Evolutionary conservation across 1,140 invertebrate genomes (phyloP).

Genomic region (Zaprionus vittiger): DNA sequence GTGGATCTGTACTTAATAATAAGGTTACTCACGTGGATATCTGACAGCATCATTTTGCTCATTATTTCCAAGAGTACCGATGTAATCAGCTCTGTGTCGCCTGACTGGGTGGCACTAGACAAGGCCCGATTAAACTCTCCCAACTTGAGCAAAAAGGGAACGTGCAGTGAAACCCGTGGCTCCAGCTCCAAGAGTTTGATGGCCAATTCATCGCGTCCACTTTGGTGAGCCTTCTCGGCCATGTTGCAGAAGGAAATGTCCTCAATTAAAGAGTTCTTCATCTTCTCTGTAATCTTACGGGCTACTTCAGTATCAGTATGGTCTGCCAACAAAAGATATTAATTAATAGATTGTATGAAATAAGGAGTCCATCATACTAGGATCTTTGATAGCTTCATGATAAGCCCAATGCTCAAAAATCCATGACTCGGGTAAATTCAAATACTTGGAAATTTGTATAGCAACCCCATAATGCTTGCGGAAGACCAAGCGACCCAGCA

Average conservation of each 20-base stretch:
- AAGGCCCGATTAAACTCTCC: conserved; percentile 92
- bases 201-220: conserved; percentile 93
- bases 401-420: conserved; percentile 98
- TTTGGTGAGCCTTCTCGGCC: conserved; percentile 94
- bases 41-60: conserved; percentile 76
- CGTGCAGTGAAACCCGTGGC: conserved; percentile 93
- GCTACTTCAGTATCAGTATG: conserved; percentile 94
- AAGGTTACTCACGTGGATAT: conserved; percentile 62
- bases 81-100: conserved; percentile 96
- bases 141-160: conserved; percentile 93
- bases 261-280: conserved; percentile 90
- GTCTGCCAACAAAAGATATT: conserved; percentile 85
- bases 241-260: conserved; percentile 97
- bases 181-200: conserved; percentile 97
- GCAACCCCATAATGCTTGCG: conserved; percentile 95
- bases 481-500: conserved; percentile 95
- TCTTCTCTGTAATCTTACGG: conserved; percentile 94
- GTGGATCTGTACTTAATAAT: background rate
- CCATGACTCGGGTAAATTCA: conserved; percentile 94
- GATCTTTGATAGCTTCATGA: conserved; percentile 91
- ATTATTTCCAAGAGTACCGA: conserved; percentile 91
- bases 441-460: conserved; percentile 94
- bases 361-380: conserved; percentile 43
- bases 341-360: background rate
- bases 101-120: conserved; percentile 96